Base-by-base conservation (phyloP, 2,888 invertebrate genomes). In the Nomada lathburiana region DNA sequence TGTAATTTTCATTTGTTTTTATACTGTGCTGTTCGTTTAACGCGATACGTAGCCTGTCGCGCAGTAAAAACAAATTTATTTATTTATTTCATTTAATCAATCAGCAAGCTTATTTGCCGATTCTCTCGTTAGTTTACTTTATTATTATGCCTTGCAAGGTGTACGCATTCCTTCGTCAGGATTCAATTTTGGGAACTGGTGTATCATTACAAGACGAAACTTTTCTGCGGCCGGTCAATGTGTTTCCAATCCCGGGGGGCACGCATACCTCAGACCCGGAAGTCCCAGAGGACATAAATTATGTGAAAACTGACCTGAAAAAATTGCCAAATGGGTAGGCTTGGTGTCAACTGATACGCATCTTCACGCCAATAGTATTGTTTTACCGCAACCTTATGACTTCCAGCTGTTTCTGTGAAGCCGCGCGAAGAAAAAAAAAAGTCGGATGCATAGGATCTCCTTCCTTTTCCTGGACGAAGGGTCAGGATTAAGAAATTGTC, bases 331-430 rank as follows among this genome's bases (percentile, higher is more conserved):
- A 59, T 50, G 79, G 50, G 26, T n/a, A 44, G 57, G 20, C 47
- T 72, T 23, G 13, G 36, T 20, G 75, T 68, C 23, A 63, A 50
- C 65, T 18, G 74, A 85, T 80, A 70, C 47, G 7, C 65, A 80
- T 81, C 80, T 77, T 57, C 57, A 78, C 76, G 59, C 64, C 63
- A 26, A 50, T 65, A 55, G 82, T 87, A 89, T 89, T 89, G 89
- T 89, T 89, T 86, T 69, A 76, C 80, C 74, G 50, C 55, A 53
- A 77, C 73, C 83, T 85, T 87, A 83, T 75, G 84, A 83, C 76
- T 75, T 69, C 74, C 89, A 88, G 86, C 87, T 89, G 89, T 82
- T 84, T 75, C 13, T 29, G 52, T 26, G 26, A 13, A 55, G 36
- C 2, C 26, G n/a, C 26, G n/a, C 23, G 62, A 47, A n/a, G n/a